Base-by-base conservation (phyloP, 2,888 invertebrate species). In the Dynastes hyllus region DNA sequence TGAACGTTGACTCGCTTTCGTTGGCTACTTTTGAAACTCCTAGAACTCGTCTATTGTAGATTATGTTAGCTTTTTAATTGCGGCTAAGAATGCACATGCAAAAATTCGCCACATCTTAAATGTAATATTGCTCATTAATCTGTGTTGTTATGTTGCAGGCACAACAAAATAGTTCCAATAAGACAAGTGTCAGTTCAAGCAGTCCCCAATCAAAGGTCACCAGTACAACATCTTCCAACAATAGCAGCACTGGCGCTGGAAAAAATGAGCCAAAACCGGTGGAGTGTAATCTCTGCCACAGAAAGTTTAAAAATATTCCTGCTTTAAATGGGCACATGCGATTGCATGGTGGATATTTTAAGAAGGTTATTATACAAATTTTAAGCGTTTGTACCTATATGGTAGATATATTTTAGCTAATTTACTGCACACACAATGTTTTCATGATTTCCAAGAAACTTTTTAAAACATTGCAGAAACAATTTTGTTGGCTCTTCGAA, bases 241-340 rank as follows among this genome's bases (percentile, higher is more conserved):
- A 87, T 76, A 86, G 88, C 70, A 87, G 84, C 45, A 45, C 2
- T 82, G 87, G 84, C 83, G 90, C 89, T 61, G 85, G 85, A 40
- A 89, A 92, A 84, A 90, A 91, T 61, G 95, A 95, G 84, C 92
- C 92, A 80, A 96, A 96, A 87, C 97, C 97, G 65, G 97, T 98
- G 80, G 97, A 97, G 89, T 98, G 98, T 90, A 97, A 96, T 89
- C 92, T 98, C 80, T 99, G 98, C 88, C 96, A 97, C 89, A 93
- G 98, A 84, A 95, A 96, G 88, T 99, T 98, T 91, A 98, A 98
- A 91, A 98, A 98, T 89, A 96, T 98, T 89, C 98, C 98, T 29
- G 98, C 98, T 40, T 93, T 99, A 78, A 99, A 99, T 89, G 98
- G 98, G 8, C 98, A 98, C 88, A 98, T 98, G 98, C 92, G 98